phyloP scores from a whole-genome alignment of 2,797 vertebrate genomes.

The Nasua narica region DNA sequence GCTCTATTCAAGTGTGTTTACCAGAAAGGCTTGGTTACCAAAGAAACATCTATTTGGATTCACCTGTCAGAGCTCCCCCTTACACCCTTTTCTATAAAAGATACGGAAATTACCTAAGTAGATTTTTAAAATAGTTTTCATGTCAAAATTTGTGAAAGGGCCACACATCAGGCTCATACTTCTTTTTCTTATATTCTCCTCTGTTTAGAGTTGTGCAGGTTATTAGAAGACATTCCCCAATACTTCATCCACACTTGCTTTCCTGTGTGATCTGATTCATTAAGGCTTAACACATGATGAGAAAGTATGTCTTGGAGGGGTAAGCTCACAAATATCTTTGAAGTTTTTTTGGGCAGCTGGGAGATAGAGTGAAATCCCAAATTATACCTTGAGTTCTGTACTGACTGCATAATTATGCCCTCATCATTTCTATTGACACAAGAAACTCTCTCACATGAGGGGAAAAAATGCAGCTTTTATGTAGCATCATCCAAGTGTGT shows the following conservation, averaged over 20 bases:
- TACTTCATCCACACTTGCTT: slow-evolving; percentile 1
- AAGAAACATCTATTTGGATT: background rate
- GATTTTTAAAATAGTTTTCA: background rate
- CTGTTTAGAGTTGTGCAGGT: background rate
- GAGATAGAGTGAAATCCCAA: slow-evolving; percentile 51
- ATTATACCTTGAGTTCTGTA: slow-evolving; percentile 18
- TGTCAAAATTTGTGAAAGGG: background rate
- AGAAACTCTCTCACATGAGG: slow-evolving; percentile 44
- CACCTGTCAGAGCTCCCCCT: background rate
- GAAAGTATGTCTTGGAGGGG: background rate
- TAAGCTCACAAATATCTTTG: slow-evolving; percentile 39
- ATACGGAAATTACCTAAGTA: background rate
- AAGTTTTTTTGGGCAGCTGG: slow-evolving; percentile 31
- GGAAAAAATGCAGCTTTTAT: slow-evolving; percentile 45
- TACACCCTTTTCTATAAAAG: background rate
- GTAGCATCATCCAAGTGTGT: slow-evolving; percentile 46
- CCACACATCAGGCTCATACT: background rate
- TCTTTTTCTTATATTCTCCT: slow-evolving; percentile 5
- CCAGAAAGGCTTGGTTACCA: background rate
- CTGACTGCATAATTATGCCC: slow-evolving; percentile 23
- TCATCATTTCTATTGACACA: slow-evolving; percentile 60
- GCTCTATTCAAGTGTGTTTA: background rate
- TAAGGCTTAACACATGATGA: slow-evolving; percentile 20
- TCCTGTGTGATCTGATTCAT: slow-evolving; percentile 14
- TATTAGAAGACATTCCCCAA: background rate